Conservation (phyloP, 2,113 vertebrate species). For the Halcyon malimbica region DNA sequence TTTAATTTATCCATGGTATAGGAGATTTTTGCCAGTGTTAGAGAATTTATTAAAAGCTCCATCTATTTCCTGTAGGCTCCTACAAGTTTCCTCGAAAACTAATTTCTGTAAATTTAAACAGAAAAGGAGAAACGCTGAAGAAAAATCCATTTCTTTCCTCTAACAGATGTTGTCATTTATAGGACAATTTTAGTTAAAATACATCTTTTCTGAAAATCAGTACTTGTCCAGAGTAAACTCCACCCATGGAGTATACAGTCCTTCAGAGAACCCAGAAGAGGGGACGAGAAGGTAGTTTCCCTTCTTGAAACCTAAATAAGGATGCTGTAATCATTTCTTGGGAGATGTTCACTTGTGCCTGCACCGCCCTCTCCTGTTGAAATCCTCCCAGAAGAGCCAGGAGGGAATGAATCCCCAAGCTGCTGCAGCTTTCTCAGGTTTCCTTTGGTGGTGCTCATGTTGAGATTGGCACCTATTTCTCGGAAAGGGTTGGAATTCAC, state of each 20-base stretch:
- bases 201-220: background rate
- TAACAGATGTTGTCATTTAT: background rate
- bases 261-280: background rate
- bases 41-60: background rate
- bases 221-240: background rate
- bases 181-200: background rate
- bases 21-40: background rate
- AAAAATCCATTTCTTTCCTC: background rate
- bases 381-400: background rate
- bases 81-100: background rate
- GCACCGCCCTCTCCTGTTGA: slow-evolving; percentile 16
- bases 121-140: background rate
- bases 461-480: background rate
- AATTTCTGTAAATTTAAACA: background rate
- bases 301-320: background rate
- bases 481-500: background rate
- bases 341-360: background rate
- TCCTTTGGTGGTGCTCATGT: background rate
- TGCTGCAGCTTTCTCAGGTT: background rate
- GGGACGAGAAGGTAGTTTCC: background rate
- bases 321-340: background rate
- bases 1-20: background rate
- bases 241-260: background rate
- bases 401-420: background rate
- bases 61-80: background rate